These are phyloP conservation scores for Mantis religiosa DNA, from an alignment of 2,888 invertebrate species.

Conservation along the genomic window DNA sequence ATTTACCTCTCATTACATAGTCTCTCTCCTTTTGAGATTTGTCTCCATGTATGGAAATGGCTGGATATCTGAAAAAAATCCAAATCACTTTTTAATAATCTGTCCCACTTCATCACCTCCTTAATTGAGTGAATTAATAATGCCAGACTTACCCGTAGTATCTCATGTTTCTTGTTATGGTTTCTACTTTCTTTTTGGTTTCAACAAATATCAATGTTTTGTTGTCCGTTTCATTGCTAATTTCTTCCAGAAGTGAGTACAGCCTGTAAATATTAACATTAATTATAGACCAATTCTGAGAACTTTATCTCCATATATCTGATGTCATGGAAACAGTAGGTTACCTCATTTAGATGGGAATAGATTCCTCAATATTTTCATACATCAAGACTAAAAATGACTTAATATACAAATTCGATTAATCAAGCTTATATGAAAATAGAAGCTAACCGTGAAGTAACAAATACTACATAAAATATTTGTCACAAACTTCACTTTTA, in stretches of 20 bases:
- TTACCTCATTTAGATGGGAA: no score
- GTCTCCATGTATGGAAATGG: slow-evolving; percentile 89
- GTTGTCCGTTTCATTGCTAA: slow-evolving; percentile 60
- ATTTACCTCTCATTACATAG: slow-evolving; percentile 66
- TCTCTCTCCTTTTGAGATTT: slow-evolving; percentile 93
- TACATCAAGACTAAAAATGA: no score
- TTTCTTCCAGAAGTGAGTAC: slow-evolving; percentile 55
- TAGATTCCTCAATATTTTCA: no score
- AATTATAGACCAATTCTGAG: background rate
- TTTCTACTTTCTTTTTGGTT: slow-evolving; percentile 67
- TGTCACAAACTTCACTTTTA: no score
- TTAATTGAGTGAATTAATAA: no score
- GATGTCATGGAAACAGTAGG: no score
- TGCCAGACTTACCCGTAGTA: slow-evolving; percentile 51
- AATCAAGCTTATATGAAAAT: no score
- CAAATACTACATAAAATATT: no score
- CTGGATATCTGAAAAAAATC: slow-evolving; percentile 48
- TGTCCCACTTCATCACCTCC: background rate
- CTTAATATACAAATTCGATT: no score
- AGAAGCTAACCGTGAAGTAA: no score
- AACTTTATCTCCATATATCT: no score
- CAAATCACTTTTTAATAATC: no score
- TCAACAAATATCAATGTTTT: slow-evolving; percentile 70
- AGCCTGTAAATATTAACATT: slow-evolving; percentile 41
- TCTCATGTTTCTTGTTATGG: slow-evolving; percentile 59